Evolutionary conservation across 2,113 vertebrate genomes (phyloP).

Genomic region (Speoplatyrhinus poulsoni): DNA sequence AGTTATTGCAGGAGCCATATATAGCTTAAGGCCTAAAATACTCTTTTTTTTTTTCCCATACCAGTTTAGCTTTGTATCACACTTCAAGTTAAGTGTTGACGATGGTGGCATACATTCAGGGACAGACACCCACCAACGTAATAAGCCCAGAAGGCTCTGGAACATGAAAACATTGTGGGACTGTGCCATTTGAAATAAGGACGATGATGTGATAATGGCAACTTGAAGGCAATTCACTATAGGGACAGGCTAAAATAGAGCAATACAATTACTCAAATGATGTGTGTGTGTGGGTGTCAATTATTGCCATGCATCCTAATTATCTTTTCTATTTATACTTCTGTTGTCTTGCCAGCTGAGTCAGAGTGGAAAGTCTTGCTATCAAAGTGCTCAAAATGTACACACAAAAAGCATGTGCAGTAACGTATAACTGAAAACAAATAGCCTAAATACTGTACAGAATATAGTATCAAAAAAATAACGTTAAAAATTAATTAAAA

Average conservation of each 20-base stretch:
- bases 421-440: too few species aligned
- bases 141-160: background rate
- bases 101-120: too few species aligned
- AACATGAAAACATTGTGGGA: background rate
- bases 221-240: background rate
- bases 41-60: too few species aligned
- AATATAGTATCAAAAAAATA: too few species aligned
- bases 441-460: too few species aligned
- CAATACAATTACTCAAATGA: background rate
- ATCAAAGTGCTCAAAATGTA: constrained; percentile 28
- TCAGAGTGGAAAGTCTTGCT: constrained; percentile 52
- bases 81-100: too few species aligned
- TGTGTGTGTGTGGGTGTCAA: constrained; percentile 14
- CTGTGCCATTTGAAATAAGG: background rate
- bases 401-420: background rate
- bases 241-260: background rate
- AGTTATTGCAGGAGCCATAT: too few species aligned
- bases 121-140: background rate
- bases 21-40: too few species aligned
- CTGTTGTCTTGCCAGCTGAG: constrained; percentile 68
- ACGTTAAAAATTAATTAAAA: too few species aligned
- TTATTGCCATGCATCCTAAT: constrained; percentile 56
- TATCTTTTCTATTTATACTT: constrained; percentile 60
- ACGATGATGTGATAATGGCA: background rate
- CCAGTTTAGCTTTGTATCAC: too few species aligned